Evolutionary conservation across 2,797 vertebrate species (phyloP), one percentile per base, ranked within the genome.

Genomic region (Gobio occitaniae): DNA sequence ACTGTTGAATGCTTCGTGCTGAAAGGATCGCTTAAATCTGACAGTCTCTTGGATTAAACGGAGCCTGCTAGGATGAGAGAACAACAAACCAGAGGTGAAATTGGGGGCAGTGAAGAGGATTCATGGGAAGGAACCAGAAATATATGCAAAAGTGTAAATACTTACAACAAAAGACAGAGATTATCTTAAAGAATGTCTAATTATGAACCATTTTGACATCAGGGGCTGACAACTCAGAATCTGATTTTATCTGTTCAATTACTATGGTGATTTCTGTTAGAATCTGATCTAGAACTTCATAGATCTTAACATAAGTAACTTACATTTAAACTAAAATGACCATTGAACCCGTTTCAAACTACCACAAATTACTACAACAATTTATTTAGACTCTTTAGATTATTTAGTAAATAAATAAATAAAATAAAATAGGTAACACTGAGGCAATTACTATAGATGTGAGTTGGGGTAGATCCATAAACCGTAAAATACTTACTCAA

Each of bases 21-120:
- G 93, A 94, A 94, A 93, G 92, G 72, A 92, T 88, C 90, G 91
- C 95, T 94, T 93, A 94, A 93, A 94, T 94, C 93, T 93, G 93
- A 94, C 94, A 94, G 94, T 94, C 89, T 88, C 92, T 92, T 91
- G 93, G 94, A 95, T 95, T 95, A 95, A 91, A 93, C 90, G 91
- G 92, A 94, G 93, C 88, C 89, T 89, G 91, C 47, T 80, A 84
- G 84, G 76, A 85, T 82, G 87, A 84, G 74, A 87, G 52, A 85
- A 92, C 92, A 94, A 92, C 91, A 93, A 93, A 90, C 89, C 52
- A 50, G 91, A 95, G 94, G 94, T 95, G 94, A 96, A 95, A 77
- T 87, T 36, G 93, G 93, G 95, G 95, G 94, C 94, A 95, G 84
- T 47, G 68, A 72, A 69, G 89, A 92, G 92, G 92, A 92, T 92